phyloP scores from a whole-genome alignment of 64 coral and sea anemone species.

The Hydrozoanthus tunicans region DNA sequence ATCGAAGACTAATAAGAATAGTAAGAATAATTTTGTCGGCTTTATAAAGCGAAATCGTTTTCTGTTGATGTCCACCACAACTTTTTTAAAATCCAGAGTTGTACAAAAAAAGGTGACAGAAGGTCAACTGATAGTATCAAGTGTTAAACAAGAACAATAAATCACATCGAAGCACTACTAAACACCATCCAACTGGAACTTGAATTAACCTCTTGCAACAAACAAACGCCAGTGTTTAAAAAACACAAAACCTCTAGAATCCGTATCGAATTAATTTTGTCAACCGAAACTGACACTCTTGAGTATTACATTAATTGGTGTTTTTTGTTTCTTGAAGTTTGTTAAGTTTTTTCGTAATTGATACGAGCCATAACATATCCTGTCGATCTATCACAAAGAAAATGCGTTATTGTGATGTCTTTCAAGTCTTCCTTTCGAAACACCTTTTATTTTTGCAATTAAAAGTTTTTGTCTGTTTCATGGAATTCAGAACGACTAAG shows the following conservation, averaged over 20 bases:
- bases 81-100: background rate
- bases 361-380: background rate
- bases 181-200: no score
- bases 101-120: background rate
- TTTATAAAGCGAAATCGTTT: no score
- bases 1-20: no score
- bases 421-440: background rate
- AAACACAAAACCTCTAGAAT: slow-evolving; percentile 2
- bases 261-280: background rate
- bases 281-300: background rate
- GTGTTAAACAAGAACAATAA: background rate
- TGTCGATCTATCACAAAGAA: background rate
- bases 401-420: background rate
- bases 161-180: no score
- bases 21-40: no score
- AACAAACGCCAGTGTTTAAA: slow-evolving; percentile 29
- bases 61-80: no score
- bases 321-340: background rate
- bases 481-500: background rate
- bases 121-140: slow-evolving; percentile 17
- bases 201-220: background rate
- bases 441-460: background rate
- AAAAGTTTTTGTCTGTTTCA: background rate
- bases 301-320: background rate
- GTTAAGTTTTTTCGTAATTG: slow-evolving; percentile 31